Evolutionary conservation across 23 tunicate genomes (phyloP).

Genomic region (Aplidium turbinatum): DNA sequence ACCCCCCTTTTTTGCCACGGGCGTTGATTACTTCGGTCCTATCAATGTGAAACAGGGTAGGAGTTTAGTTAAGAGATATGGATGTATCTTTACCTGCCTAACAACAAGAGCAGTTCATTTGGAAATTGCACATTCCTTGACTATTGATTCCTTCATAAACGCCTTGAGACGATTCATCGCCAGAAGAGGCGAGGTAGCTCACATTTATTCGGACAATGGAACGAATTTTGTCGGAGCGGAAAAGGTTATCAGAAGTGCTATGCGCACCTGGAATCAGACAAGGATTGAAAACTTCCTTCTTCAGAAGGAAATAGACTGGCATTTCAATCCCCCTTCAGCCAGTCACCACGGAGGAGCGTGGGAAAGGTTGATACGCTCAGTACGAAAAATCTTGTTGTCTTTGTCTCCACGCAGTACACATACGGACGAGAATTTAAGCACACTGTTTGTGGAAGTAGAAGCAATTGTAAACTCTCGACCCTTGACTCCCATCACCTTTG

Average conservation of each 20-base stretch:
- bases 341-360: conserved; percentile 9
- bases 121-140: neutral
- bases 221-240: conserved; percentile 2
- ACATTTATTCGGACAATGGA: neutral
- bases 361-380: conserved; percentile 1
- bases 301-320: conserved; percentile 1
- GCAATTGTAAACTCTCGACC: neutral
- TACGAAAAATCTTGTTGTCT: neutral
- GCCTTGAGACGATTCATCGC: neutral
- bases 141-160: neutral
- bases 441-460: neutral
- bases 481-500: neutral
- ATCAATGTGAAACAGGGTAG: neutral
- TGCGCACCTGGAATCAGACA: neutral
- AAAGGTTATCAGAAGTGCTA: neutral
- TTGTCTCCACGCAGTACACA: neutral
- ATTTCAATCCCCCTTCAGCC: neutral
- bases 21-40: conserved; percentile 6
- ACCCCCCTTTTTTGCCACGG: neutral
- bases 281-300: neutral
- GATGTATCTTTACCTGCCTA: conserved; percentile 1
- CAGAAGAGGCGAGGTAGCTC: neutral
- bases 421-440: neutral
- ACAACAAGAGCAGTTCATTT: conserved; percentile 4
- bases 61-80: neutral